Conservation (phyloP, 2,797 vertebrate species). For the Vultur gryphus region DNA sequence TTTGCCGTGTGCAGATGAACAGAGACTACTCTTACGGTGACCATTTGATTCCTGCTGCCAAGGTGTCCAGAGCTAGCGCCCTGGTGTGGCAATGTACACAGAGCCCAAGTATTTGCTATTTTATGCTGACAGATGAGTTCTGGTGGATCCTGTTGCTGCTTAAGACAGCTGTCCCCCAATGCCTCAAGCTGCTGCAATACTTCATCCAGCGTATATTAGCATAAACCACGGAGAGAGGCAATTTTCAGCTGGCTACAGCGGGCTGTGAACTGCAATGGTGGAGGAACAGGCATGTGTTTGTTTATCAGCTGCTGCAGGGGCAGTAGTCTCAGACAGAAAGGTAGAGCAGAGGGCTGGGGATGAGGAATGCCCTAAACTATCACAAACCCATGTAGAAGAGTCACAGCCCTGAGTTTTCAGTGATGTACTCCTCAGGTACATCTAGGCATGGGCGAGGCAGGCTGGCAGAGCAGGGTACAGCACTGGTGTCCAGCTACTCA, state of each 20-base stretch:
- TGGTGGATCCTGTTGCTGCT: background rate
- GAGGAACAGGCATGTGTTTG: background rate
- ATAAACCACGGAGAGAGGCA: background rate
- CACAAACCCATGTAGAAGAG: background rate
- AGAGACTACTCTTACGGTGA: fast-evolving
- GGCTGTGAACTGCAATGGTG: background rate
- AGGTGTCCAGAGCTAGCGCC: background rate
- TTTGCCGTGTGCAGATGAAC: fast-evolving
- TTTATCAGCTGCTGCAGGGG: background rate
- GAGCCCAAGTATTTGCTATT: background rate
- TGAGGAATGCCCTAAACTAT: background rate
- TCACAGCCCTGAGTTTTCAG: background rate
- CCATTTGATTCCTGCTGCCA: background rate
- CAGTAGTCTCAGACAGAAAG: background rate
- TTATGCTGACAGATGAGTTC: background rate
- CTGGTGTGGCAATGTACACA: fast-evolving
- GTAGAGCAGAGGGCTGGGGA: background rate
- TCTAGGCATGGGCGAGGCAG: background rate
- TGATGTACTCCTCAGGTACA: background rate
- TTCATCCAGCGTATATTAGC: background rate
- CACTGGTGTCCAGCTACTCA: background rate
- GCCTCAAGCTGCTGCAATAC: background rate
- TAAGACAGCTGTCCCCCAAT: background rate
- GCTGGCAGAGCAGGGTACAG: background rate
- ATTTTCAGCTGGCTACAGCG: background rate